Evolutionary conservation across 2,113 vertebrate genomes (phyloP), one percentile per base, ranked within the genome.

Genomic region (Mohoua ochrocephala): DNA sequence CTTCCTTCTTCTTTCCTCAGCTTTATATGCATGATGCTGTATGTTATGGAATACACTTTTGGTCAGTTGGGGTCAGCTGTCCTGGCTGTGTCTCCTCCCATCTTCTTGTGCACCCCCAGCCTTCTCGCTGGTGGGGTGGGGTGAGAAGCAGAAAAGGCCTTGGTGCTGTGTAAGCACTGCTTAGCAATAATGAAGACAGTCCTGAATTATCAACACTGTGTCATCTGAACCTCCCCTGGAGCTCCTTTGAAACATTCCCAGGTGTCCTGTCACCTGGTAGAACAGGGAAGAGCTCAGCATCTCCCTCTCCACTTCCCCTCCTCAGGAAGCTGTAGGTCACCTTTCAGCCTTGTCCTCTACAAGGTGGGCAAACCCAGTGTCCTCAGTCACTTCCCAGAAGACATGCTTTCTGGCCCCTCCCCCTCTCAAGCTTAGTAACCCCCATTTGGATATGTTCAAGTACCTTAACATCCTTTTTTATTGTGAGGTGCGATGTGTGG

Each of bases 221-320:
- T 49, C 49, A 30, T 44, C 6, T 23, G 11, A 65, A 60, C 8
- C 28, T 75, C 11, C 11, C 11, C 6, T 31, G 31, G 23, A 3
- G 0, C 35, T 64, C 13, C 50, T 84, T 41, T 56, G 73, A 75
- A 35, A 33, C 15, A 23, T 50, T 80, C 14, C 7, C 16, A 20
- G 2, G 1, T 6, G 5, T 45, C 28, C 33, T 56, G 5, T 10
- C n/a, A 7, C 42, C 31, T 31, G 8, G 4, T 35, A 6, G 7
- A 30, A 3, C 18, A 11, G 7, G 26, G 33, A 61, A 68, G 31
- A 68, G 39, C 4, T 53, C 54, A 69, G 15, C 30, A 31, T 31
- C 19, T 71, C 19, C 11, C 37, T 41, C 14, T 77, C 35, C 10
- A 3, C 5, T 11, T 53, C 5, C 6, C 6, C 15, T 85, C 12